Base-by-base conservation (phyloP, 2,888 invertebrate species). In the Papilio elwesi region DNA sequence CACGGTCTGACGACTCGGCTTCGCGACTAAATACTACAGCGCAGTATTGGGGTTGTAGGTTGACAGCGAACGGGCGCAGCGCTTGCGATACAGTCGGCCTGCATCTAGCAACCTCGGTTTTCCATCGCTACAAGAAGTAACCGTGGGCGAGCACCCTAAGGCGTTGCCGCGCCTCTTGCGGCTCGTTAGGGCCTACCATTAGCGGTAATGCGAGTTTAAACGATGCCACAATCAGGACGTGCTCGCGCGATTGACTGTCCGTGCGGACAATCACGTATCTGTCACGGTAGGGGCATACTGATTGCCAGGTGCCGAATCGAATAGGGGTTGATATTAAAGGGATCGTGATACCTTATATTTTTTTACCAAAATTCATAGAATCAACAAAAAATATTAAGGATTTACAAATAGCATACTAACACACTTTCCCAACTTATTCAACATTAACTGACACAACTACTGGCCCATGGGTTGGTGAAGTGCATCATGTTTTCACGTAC, bases 201-300 rank as follows among this genome's bases (percentile, higher is more conserved):
- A 71, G 71, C n/a, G 51, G 36, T 71, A 71, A 71, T 71, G 71
- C 57, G 57, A 66, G 55, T 66, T 71, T 66, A 71, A 71, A 65
- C 65, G 71, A 57, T 49, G 57, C 66, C 10, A 51, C 47, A 49
- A 66, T 71, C 64, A 48, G 43, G 59, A 70, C 70, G 64, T 48
- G 53, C 36, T 53, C 13, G 48, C 38, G 71, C 57, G 66, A 66
- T 51, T 26, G 38, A 13, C 49, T 53, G 43, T 9, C 71, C 66
- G 49, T 71, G 66, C 38, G 12, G 36, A 26, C 65, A 11, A 66
- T 65, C 66, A 71, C 66, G 70, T 53, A 70, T 49, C 43, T 9
- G 16, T 55, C n/a, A 63, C 16, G 43, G 63, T 63, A n/a, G 16
- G 1, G 38, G n/a, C 59, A 59, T 59, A 63, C 48, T 63, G 11